Base-by-base conservation (phyloP, 2,888 invertebrate genomes). In the Dicyrtomina minuta region DNA sequence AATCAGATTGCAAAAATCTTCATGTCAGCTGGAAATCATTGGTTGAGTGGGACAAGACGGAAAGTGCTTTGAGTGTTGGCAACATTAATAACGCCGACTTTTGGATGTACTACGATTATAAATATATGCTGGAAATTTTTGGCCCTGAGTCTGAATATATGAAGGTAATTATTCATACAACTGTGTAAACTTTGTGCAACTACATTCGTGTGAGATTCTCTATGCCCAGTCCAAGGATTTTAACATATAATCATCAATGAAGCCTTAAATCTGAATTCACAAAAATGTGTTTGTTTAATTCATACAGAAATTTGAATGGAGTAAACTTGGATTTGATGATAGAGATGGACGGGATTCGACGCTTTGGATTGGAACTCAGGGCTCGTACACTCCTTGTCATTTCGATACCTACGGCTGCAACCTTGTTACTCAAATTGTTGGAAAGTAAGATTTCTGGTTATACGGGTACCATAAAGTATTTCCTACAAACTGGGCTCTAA, bases 331-430 rank as follows among this genome's bases (percentile, higher is more conserved):
- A 0, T 90, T 90, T 81, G 81, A 86, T 13, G 87, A 88, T 1
- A 85, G 88, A 77, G 84, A 84, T 74, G 87, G 88, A 2, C 80
- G 84, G 13, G 89, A 92, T 71, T 89, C 89, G 60, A 92, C 93
- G 1, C 83, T 95, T 66, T 96, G 96, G 96, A 86, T 96, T 76
- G 93, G 96, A 39, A 90, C 89, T 71, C 84, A 85, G 79, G 91
- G 92, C 2, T 91, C 96, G 1, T 92, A 96, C 81, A 97, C 97
- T 0, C 93, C 95, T 22, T 93, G 94, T 72, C 98, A 98, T 82
- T 89, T 89, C 80, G 97, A 98, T 81, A 91, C 93, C 0, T 98
- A 96, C 82, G 96, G 96, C 0, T 91, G 89, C 78, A 98, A 98
- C 83, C 86, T 97, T 79, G 90, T 97, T 12, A 90, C 90, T 62